Evolutionary conservation across 1,140 invertebrate genomes (phyloP).

Genomic region (Scaptodrosophila lebanonensis): DNA sequence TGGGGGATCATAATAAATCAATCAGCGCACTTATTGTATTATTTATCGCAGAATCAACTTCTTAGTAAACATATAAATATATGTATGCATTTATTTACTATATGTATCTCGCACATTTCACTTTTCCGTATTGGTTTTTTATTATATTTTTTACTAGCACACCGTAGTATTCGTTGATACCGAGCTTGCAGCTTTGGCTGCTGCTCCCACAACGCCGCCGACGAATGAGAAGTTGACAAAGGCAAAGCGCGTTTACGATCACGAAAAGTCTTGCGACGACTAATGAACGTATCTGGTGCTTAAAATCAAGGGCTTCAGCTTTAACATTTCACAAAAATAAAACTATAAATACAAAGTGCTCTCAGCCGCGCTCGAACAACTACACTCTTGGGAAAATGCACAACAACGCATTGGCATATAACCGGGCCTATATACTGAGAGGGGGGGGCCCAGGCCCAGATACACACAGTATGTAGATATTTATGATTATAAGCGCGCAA

Average conservation of each 20-base stretch:
- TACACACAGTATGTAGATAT: slow-evolving; percentile 66
- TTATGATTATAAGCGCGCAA: slow-evolving; percentile 59
- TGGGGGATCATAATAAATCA: too few species aligned
- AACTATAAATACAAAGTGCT: slow-evolving; percentile 17
- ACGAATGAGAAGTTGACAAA: slow-evolving; percentile 31
- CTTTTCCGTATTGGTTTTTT: slow-evolving; percentile 10
- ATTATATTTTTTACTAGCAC: slow-evolving; percentile 12
- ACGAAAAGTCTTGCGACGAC: slow-evolving; percentile 47
- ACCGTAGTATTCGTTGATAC: too few species aligned
- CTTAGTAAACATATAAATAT: too few species aligned
- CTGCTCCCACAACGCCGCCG: too few species aligned
- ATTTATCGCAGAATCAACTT: too few species aligned
- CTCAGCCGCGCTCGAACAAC: slow-evolving; percentile 10
- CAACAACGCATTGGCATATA: slow-evolving; percentile 51
- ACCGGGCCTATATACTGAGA: slow-evolving; percentile 51
- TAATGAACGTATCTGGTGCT: slow-evolving; percentile 61
- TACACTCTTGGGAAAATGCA: slow-evolving; percentile 69
- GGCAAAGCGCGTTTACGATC: slow-evolving; percentile 46
- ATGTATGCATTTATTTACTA: too few species aligned
- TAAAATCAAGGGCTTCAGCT: slow-evolving; percentile 67
- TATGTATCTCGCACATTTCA: too few species aligned
- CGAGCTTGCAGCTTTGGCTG: too few species aligned
- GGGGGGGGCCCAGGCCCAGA: background rate
- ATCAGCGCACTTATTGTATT: too few species aligned
- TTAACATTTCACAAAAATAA: slow-evolving; percentile 54